Conservation (phyloP, 2,888 invertebrate species). For the Crossocerus cetratus region DNA sequence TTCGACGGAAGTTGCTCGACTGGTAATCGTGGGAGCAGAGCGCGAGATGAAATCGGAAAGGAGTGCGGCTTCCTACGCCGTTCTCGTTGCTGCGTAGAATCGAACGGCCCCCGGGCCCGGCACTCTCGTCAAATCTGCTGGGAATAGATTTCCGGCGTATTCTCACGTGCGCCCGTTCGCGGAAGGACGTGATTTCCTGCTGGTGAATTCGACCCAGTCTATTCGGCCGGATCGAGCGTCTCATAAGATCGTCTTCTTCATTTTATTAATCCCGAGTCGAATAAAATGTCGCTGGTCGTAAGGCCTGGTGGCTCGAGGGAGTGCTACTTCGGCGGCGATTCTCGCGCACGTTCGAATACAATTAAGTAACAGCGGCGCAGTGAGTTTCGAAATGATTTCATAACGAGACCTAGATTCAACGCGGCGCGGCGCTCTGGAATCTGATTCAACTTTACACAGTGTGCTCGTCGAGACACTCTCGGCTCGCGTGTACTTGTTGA, state of each 20-base stretch:
- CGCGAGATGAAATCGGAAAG: conserved; percentile 6
- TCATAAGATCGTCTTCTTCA: neutral
- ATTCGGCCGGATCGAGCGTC: neutral
- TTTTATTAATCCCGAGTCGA: neutral
- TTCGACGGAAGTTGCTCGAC: conserved; percentile 5
- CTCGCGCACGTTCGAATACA: conserved; percentile 42
- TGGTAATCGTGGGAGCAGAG: conserved; percentile 47
- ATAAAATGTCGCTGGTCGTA: neutral
- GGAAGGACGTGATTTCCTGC: conserved; percentile 46
- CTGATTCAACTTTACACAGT: conserved; percentile 32
- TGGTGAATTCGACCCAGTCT: conserved; percentile 29
- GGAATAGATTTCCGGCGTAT: conserved; percentile 69
- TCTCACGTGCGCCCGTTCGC: conserved; percentile 64
- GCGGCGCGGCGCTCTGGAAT: conserved; percentile 34
- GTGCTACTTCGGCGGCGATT: conserved; percentile 11
- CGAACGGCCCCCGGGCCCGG: conserved; percentile 14
- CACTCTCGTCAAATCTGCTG: conserved; percentile 49
- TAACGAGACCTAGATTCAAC: conserved; percentile 50
- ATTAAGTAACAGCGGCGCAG: conserved; percentile 52
- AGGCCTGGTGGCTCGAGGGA: neutral
- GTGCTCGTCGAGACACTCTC: conserved; percentile 11
- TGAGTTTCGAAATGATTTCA: conserved; percentile 54
- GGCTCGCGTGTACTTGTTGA: conserved; percentile 16
- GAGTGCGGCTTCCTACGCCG: neutral
- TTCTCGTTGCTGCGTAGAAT: conserved; percentile 28